Percentiles rank a stretch among this genome's conserved stretches.
Conservation (phyloP, 2,113 vertebrate species). For the Chionomys nivalis region DNA sequence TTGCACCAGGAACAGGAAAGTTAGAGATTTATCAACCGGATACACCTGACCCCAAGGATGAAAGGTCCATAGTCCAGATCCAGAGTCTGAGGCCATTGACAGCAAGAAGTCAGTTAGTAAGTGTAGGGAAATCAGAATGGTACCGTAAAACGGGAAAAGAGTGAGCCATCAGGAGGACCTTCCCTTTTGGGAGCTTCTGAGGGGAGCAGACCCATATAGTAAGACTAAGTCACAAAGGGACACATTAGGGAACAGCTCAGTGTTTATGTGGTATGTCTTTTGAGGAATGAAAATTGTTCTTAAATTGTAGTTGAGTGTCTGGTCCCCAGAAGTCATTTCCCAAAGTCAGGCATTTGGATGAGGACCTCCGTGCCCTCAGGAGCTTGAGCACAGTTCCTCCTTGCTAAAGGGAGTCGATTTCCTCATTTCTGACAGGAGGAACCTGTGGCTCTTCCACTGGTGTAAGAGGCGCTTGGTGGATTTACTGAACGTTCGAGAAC, state of each 20-base stretch:
- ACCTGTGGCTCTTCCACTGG: neutral
- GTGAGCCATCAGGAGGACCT: neutral
- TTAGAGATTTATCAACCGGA: neutral
- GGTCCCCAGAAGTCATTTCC: neutral
- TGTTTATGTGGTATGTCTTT: neutral
- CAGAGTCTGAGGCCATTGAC: neutral
- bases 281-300: neutral
- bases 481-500: neutral
- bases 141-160: rapidly evolving
- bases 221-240: neutral
- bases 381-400: neutral
- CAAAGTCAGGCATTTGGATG: neutral
- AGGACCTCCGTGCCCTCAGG: neutral
- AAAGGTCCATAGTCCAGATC: neutral
- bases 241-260: neutral
- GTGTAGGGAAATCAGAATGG: neutral
- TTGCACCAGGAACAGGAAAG: neutral
- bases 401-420: neutral
- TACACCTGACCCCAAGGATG: neutral
- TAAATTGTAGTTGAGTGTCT: neutral
- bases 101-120: neutral
- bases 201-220: neutral
- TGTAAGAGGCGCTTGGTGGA: neutral
- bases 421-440: neutral
- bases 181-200: neutral